Conservation (phyloP, 2,888 invertebrate species). For the Drosophila emarginata region DNA sequence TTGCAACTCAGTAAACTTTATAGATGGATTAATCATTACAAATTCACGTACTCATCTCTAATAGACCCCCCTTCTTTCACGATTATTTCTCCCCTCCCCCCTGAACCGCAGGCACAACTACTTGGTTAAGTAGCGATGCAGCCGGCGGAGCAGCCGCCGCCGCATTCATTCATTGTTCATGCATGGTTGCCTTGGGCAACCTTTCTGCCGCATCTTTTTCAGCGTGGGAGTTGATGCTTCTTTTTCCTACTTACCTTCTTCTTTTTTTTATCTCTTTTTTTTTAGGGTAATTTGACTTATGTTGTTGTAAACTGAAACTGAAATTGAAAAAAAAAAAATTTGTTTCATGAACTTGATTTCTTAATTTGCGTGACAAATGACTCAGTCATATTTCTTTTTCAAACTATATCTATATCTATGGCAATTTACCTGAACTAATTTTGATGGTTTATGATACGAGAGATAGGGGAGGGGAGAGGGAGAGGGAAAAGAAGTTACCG, state of each 20-base stretch:
- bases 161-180: slow-evolving; percentile 11
- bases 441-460: slow-evolving; percentile 48
- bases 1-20: too few relatives aligned
- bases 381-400: slow-evolving; percentile 35
- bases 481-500: slow-evolving; percentile 49
- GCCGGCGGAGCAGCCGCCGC: too few relatives aligned
- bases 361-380: slow-evolving; percentile 57
- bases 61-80: neutral
- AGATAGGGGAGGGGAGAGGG: slow-evolving; percentile 12
- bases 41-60: slow-evolving; percentile 5
- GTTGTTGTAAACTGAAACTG: slow-evolving; percentile 50
- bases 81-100: too few relatives aligned
- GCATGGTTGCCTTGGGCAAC: slow-evolving; percentile 15
- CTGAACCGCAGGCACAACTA: neutral
- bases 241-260: slow-evolving; percentile 6
- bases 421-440: slow-evolving; percentile 70
- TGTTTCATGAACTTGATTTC: slow-evolving; percentile 69
- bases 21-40: too few relatives aligned
- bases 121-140: slow-evolving; percentile 1
- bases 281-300: slow-evolving; percentile 10
- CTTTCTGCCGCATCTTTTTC: slow-evolving; percentile 3
- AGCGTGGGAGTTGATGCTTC: slow-evolving; percentile 9
- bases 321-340: slow-evolving; percentile 54
- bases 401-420: slow-evolving; percentile 36
- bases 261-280: neutral